Base-by-base conservation (phyloP, 2,797 vertebrate genomes). In the Odontamblyopus rebecca region DNA sequence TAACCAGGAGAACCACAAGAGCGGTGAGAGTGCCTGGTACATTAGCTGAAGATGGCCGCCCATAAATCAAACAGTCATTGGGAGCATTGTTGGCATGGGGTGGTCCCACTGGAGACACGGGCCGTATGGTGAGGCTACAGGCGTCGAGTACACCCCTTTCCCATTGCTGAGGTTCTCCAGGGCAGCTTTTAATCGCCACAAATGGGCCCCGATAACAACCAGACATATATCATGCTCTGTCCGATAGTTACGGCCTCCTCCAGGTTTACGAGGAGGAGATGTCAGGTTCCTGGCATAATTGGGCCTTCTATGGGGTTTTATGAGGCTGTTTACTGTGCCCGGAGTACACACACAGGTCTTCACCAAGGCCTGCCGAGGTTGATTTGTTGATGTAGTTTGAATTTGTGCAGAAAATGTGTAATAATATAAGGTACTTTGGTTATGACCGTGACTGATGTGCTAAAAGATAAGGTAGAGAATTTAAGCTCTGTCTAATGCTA, bases 21-120 rank as follows among this genome's bases (percentile, higher is more conserved):
- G 61, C 61, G 5, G 38, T 11, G 35, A 63, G 61, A 63, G 61
- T 63, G 61, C 61, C 83, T 87, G 93, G 92, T 92, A 85, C 96
- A 95, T 97, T 96, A 96, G 94, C 94, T 89, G 91, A 90, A 91
- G 87, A 90, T 81, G 90, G 88, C 80, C 89, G 93, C 92, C 94
- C 92, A 96, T 97, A 96, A 96, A 97, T 98, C 96, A 96, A 91
- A 88, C 91, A 82, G 77, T 85, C 82, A 74, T 77, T 73, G 76
- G 82, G 76, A 81, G 85, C 81, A 73, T 84, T 86, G 88, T 92
- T 94, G 94, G 95, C 95, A 64, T 87, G 59, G 87, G 90, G 88
- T 86, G 93, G 93, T 93, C 93, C 92, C 94, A 92, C 90, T 73
- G 87, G 94, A 94, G 82, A 90, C 88, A 83, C 88, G 71, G 92